These are phyloP conservation scores for Kuschelorhynchus macadamiae DNA, from an alignment of 2,888 invertebrate species.

Conservation along the genomic window DNA sequence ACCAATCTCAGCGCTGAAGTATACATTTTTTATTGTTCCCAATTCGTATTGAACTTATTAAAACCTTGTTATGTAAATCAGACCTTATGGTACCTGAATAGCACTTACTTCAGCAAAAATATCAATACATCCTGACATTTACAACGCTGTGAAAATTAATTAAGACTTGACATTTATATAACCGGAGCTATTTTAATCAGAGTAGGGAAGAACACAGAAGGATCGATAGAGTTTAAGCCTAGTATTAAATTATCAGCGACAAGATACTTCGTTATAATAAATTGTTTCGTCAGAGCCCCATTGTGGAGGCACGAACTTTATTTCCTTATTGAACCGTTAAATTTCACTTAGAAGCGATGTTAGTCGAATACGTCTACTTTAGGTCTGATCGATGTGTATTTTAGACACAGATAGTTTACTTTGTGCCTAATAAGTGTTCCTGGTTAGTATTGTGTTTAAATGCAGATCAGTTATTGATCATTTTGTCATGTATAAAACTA, in stretches of 20 bases:
- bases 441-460: too few relatives aligned
- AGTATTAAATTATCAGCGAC: constrained; percentile 30
- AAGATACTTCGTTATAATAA: constrained; percentile 22
- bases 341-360: constrained; percentile 29
- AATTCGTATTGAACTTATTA: too few relatives aligned
- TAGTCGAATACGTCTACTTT: constrained; percentile 18
- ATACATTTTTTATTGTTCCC: too few relatives aligned
- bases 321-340: constrained; percentile 35
- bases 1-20: too few relatives aligned
- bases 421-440: too few relatives aligned
- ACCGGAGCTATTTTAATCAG: constrained; percentile 24
- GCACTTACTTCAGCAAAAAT: not conserved
- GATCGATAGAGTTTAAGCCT: constrained; percentile 32
- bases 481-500: too few relatives aligned
- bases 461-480: too few relatives aligned
- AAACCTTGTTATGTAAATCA: too few relatives aligned
- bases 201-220: constrained; percentile 13
- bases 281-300: constrained; percentile 25
- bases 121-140: constrained; percentile 13
- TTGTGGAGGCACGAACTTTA: constrained; percentile 25
- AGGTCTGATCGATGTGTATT: constrained; percentile 34
- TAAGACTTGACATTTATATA: constrained; percentile 31
- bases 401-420: too few relatives aligned
- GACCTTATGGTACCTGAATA: not conserved
- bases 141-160: constrained; percentile 20